A percentile compares a stretch with the other conserved stretches of the same genome.
Conservation (phyloP, 64 coral and sea anemone genomes). For the Trachythela sp. region DNA sequence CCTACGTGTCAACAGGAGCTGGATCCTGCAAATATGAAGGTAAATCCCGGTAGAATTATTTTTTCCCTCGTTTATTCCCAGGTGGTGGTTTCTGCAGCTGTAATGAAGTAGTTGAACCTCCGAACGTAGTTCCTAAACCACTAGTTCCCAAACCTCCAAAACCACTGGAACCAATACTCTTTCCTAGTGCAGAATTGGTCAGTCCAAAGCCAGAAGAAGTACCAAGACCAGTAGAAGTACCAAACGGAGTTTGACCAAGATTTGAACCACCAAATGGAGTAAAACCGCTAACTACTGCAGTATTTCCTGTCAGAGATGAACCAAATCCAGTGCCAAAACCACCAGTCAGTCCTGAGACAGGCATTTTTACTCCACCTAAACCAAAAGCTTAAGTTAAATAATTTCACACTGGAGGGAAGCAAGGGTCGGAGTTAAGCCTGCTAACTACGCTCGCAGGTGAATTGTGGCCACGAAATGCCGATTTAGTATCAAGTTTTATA, state of each 20-base stretch:
- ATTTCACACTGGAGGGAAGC: too few relatives aligned
- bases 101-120: not conserved
- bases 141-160: not conserved
- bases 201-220: not conserved
- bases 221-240: not conserved
- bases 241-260: slow-evolving; percentile 1
- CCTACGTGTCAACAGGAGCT: too few relatives aligned
- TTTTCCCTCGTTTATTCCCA: slow-evolving; percentile 3
- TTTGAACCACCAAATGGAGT: not conserved
- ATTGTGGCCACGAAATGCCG: too few relatives aligned
- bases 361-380: not conserved
- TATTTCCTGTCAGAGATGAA: not conserved
- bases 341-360: not conserved
- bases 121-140: not conserved
- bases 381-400: too few relatives aligned
- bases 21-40: too few relatives aligned
- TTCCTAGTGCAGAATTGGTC: not conserved
- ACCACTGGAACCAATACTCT: slow-evolving; percentile 9
- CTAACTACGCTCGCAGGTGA: too few relatives aligned
- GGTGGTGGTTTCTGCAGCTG: not conserved
- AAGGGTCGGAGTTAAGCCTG: too few relatives aligned
- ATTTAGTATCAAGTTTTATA: too few relatives aligned
- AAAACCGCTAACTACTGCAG: not conserved
- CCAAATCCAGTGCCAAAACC: not conserved
- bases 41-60: too few relatives aligned